Base-by-base conservation (phyloP, 2,113 vertebrate genomes). In the Chaenocephalus aceratus region DNA sequence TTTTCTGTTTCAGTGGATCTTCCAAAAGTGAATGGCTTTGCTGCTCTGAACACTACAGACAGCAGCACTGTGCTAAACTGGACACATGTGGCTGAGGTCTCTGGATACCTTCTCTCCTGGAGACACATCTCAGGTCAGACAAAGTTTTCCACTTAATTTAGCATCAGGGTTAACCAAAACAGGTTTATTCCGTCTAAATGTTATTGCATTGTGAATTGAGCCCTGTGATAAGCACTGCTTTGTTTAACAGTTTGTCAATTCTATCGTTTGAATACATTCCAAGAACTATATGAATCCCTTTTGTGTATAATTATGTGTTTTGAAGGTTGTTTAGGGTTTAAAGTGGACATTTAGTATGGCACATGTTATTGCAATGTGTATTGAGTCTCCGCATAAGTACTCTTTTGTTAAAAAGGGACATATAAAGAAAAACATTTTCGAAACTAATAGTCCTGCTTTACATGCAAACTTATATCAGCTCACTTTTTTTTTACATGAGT, bases 91-190 rank as follows among this genome's bases (percentile, higher is more conserved):
- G 84, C 90, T 1, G 95, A 91, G 6, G 95, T 86, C 67, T 96
- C 96, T 9, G 94, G 74, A 0, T 97, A 97, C 58, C 77, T 89
- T 0, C 89, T 97, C 21, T 89, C 88, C 1, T 97, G 96, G 96
- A 93, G 91, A 26, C 94, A 95, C 75, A 91, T 96, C 77, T 97
- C 96, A 95, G 96, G 96, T 97, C 62, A 44, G 85, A 4, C 2
- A 9, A 62, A 18, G 10, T 30, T 26, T 51, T 3, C 48, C 10
- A 10, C 18, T 18, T 52, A 2, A 52, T 51, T 75, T 16, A n/a
- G 14, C 15, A 34, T 56, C 12, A 48, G 5, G 10, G 52, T 52
- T 30, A 45, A 34, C n/a, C 44, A 44, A 15, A n/a, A 23, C 15
- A 69, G 7, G 16, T 13, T 53, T 12, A 36, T 53, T 53, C 30